Evolutionary conservation across 2,113 vertebrate genomes (phyloP).

Genomic region (Tetrao urogallus): DNA sequence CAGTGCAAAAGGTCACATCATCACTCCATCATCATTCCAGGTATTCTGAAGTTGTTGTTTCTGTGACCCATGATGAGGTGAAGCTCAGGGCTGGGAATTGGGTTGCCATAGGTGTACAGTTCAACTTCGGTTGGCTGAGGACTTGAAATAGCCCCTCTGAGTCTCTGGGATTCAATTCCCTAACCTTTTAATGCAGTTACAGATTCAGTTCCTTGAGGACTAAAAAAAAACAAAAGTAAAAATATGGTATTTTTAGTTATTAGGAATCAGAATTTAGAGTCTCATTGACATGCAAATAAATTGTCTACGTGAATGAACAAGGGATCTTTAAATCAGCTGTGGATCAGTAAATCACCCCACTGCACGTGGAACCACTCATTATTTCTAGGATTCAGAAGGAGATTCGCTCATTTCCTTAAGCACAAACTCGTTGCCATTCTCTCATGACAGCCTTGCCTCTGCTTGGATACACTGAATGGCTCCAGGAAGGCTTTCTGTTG

Average conservation of each 20-base stretch:
- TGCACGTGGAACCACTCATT: background rate
- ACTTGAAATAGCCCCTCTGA: background rate
- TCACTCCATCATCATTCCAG: background rate
- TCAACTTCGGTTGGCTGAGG: background rate
- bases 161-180: background rate
- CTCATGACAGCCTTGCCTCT: background rate
- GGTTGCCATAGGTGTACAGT: background rate
- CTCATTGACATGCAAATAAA: background rate
- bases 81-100: background rate
- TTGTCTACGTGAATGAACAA: background rate
- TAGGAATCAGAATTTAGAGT: background rate
- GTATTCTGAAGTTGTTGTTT: background rate
- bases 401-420: background rate
- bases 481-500: background rate
- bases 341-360: background rate
- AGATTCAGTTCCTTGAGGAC: background rate
- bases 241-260: background rate
- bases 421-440: background rate
- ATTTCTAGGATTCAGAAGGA: background rate
- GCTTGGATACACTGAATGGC: background rate
- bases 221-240: background rate
- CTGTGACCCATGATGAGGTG: background rate
- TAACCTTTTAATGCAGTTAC: background rate
- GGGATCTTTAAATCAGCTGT: background rate
- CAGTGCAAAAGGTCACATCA: fast-evolving